A percentile compares a stretch with the other conserved stretches of the same genome.
Evolutionary conservation across 1,140 invertebrate genomes (phyloP).

Genomic region (Drosophila repletoides): DNA sequence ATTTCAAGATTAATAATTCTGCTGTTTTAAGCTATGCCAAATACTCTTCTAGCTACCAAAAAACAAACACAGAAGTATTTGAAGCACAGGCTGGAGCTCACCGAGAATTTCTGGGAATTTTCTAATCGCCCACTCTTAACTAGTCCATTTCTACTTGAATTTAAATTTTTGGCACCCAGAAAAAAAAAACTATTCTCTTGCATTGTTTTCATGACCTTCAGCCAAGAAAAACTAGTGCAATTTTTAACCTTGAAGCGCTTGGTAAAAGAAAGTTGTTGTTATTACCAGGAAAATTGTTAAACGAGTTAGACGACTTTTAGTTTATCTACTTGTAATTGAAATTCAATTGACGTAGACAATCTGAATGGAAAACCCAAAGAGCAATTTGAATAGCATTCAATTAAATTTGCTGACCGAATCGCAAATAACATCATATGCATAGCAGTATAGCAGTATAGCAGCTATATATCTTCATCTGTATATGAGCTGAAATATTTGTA

Average conservation of each 20-base stretch:
- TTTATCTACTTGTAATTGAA: neutral
- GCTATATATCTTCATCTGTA: neutral
- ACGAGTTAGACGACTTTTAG: slow-evolving; percentile 37
- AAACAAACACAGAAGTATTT: too few species aligned
- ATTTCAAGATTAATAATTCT: too few species aligned
- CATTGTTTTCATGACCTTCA: slow-evolving; percentile 31
- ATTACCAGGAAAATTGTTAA: slow-evolving; percentile 35
- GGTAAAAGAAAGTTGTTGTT: slow-evolving; percentile 36
- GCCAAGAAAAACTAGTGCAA: slow-evolving; percentile 32
- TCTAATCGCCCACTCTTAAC: neutral
- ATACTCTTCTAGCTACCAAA: too few species aligned
- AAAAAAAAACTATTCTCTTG: too few species aligned
- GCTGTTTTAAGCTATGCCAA: too few species aligned
- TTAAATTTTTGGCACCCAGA: too few species aligned
- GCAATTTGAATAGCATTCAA: slow-evolving; percentile 32
- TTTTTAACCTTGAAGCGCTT: slow-evolving; percentile 35
- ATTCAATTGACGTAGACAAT: slow-evolving; percentile 18
- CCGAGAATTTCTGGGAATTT: too few species aligned
- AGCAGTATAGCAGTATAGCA: neutral
- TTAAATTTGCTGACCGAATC: slow-evolving; percentile 23
- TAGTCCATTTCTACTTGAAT: neutral
- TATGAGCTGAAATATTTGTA: slow-evolving; percentile 4
- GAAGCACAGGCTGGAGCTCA: too few species aligned
- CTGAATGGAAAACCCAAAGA: slow-evolving; percentile 25
- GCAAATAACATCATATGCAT: slow-evolving; percentile 1